phyloP scores from a whole-genome alignment of 1,140 invertebrate genomes.

The Cotesia chilonis region DNA sequence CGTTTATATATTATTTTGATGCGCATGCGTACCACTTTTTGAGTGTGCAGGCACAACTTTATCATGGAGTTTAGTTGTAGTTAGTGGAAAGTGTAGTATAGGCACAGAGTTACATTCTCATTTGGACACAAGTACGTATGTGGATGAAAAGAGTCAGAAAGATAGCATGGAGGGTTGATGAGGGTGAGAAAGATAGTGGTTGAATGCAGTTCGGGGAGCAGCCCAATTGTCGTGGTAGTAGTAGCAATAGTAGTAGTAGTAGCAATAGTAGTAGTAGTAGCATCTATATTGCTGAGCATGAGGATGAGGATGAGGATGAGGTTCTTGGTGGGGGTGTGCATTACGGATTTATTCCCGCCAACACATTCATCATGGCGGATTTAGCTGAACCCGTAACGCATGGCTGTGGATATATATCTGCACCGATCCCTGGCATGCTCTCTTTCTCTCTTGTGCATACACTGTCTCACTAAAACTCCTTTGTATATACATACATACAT shows the following conservation, averaged over 20 bases:
- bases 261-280: constrained; percentile 17
- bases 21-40: constrained; percentile 38
- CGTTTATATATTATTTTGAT: background rate
- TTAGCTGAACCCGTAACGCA: constrained; percentile 68
- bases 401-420: constrained; percentile 66
- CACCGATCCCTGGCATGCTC: constrained; percentile 48
- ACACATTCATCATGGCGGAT: constrained; percentile 68
- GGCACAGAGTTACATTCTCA: constrained; percentile 25
- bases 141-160: constrained; percentile 21
- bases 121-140: constrained; percentile 16
- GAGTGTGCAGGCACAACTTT: constrained; percentile 49
- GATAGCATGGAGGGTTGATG: constrained; percentile 41
- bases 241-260: constrained; percentile 13
- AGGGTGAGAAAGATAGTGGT: constrained; percentile 28
- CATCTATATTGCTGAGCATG: background rate
- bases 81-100: constrained; percentile 3
- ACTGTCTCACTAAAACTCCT: constrained; percentile 19
- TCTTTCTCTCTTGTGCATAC: constrained; percentile 34
- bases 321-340: constrained; percentile 61
- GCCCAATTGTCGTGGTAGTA: background rate
- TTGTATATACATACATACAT: background rate
- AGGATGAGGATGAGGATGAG: constrained; percentile 2
- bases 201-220: background rate
- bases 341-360: constrained; percentile 68
- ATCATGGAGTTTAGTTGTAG: constrained; percentile 44